phyloP scores from a whole-genome alignment of 2,113 vertebrate genomes.

The Nyctereutes procyonoides region DNA sequence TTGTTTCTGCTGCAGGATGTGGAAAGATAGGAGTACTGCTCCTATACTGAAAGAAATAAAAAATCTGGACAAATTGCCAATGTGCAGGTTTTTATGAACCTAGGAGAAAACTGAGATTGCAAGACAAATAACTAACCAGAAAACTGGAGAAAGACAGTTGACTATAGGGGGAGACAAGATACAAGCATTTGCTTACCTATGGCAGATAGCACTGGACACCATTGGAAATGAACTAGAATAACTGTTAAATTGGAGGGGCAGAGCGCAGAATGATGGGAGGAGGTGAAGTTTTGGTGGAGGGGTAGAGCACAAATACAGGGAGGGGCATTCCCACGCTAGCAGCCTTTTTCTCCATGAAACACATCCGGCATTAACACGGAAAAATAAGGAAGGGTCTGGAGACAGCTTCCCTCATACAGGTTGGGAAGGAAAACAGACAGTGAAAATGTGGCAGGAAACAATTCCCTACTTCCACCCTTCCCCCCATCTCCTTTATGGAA shows the following conservation, averaged over 20 bases:
- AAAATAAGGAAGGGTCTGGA: background rate
- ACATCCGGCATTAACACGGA: background rate
- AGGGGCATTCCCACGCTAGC: background rate
- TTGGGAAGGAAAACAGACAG: background rate
- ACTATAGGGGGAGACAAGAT: background rate
- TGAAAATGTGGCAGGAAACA: background rate
- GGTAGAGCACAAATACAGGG: no score
- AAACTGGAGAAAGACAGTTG: background rate
- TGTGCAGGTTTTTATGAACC: background rate
- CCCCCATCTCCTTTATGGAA: background rate
- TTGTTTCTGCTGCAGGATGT: background rate
- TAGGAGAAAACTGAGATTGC: background rate
- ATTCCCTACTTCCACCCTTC: rapidly evolving
- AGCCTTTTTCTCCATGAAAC: background rate
- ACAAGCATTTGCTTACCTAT: background rate
- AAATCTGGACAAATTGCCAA: background rate
- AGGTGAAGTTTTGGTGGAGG: background rate
- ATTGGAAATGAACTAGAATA: background rate
- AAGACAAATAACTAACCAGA: background rate
- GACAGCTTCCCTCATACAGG: background rate
- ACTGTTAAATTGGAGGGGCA: background rate
- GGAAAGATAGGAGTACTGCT: background rate
- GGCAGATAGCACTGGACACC: background rate
- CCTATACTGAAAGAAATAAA: background rate
- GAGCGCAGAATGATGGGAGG: background rate